Conservation (phyloP, 2,888 invertebrate genomes). For the Leucophenga maculata region DNA sequence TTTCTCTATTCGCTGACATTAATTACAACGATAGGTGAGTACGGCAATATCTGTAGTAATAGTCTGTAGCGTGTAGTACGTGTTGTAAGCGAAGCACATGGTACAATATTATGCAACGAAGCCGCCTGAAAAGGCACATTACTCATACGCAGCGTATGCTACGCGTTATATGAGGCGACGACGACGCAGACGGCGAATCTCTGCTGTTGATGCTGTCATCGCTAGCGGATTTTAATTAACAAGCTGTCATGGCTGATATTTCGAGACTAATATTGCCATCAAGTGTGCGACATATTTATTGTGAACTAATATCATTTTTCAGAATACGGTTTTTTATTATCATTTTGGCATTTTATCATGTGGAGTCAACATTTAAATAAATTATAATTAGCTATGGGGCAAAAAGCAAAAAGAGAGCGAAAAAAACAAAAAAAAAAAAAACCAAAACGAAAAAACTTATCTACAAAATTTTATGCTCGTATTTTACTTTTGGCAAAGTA, state of each 20-base stretch:
- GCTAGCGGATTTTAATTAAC: conserved; percentile 61
- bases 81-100: too few species aligned
- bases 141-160: conserved; percentile 2
- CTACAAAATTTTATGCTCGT: background rate
- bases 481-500: background rate
- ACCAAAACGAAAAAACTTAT: too few species aligned
- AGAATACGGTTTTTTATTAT: conserved; percentile 23
- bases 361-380: conserved; percentile 53
- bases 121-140: conserved; percentile 28
- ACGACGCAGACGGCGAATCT: too few species aligned
- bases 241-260: conserved; percentile 54
- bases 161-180: too few species aligned
- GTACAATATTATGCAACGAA: conserved; percentile 43
- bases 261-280: too few species aligned
- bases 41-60: too few species aligned
- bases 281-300: too few species aligned
- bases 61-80: too few species aligned
- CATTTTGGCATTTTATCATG: conserved; percentile 14
- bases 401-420: conserved; percentile 46
- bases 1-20: conserved; percentile 94
- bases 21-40: conserved; percentile 94
- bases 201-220: background rate
- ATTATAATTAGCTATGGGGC: conserved; percentile 56
- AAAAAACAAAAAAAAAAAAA: too few species aligned
- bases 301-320: background rate